Conservation (phyloP, 2,888 invertebrate species). For the Augochlorella aurata region DNA sequence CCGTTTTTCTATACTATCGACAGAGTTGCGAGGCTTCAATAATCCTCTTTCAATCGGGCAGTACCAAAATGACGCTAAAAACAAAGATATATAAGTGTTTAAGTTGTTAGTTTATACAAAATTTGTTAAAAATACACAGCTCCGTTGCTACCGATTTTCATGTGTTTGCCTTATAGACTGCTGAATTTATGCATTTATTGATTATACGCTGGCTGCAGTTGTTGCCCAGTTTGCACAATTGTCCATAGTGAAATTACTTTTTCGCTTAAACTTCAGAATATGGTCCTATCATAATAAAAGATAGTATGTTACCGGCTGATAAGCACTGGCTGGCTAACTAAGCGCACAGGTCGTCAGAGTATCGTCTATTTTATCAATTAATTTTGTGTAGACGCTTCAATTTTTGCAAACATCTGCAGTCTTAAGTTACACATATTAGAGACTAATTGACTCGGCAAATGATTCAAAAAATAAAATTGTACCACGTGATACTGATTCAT, state of each 20-base stretch:
- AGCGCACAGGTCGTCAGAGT: too few species aligned
- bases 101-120: neutral
- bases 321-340: neutral
- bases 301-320: neutral
- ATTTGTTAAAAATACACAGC: neutral
- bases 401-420: constrained; percentile 5
- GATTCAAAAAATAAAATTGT: neutral
- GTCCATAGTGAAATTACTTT: too few species aligned
- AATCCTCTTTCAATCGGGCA: neutral
- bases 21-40: neutral
- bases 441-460: constrained; percentile 23
- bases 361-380: too few species aligned
- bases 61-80: neutral
- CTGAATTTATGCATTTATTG: constrained; percentile 2
- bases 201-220: neutral
- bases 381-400: too few species aligned
- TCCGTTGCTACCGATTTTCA: neutral
- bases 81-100: neutral
- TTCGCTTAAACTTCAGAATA: neutral
- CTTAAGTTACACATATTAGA: constrained; percentile 4
- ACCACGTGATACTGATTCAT: neutral
- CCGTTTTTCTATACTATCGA: neutral
- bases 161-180: neutral
- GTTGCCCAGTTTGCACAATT: too few species aligned
- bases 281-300: neutral